Base-by-base conservation (phyloP, 2,113 vertebrate species). In the Nanorana parkeri region DNA sequence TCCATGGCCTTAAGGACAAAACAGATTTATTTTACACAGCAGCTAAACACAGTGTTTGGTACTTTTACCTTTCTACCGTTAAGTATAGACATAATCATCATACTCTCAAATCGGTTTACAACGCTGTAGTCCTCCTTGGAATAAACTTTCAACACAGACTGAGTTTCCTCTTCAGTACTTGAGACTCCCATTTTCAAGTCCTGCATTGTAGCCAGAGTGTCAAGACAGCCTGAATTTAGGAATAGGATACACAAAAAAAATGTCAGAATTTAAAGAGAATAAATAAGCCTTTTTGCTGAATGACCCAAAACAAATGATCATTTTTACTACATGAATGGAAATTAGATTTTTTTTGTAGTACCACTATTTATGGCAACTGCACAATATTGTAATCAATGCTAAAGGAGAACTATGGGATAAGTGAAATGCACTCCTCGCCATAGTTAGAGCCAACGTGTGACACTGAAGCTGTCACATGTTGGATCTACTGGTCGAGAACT, bases 91-190 rank as follows among this genome's bases (percentile, higher is more conserved):
- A 21, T n/a, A 19, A 64, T 78, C 81, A 24, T 91, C 96, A 86
- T 92, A 99, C 98, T 99, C 94, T 99, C 98, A 94, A 99, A 99
- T 88, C 98, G 95, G 91, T 99, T 99, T 76, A 99, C 98, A 85
- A 99, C 91, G 66, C 96, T 99, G 78, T 99, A 99, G 90, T 99
- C 97, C 88, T 99, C 98, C 87, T 99, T 99, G 78, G 97, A 99
- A 87, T 99, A 99, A 83, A 99, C 97, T 86, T 99, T 99, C 96
- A 98, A 95, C 84, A 99, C 97, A 41, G 98, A 96, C 89, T 99
- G 97, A 51, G 97, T 99, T 86, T 99, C 98, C 63, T 99, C 98
- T 86, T 99, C 98, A 19, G 95, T 94, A 65, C 93, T 99, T 77
- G 96, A 92, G 84, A 99, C 90, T 36, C 97, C 96, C 95, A 99